These are phyloP conservation scores for Propithecus perrieri DNA, from an alignment of 2,797 vertebrate species.

Conservation along the genomic window DNA sequence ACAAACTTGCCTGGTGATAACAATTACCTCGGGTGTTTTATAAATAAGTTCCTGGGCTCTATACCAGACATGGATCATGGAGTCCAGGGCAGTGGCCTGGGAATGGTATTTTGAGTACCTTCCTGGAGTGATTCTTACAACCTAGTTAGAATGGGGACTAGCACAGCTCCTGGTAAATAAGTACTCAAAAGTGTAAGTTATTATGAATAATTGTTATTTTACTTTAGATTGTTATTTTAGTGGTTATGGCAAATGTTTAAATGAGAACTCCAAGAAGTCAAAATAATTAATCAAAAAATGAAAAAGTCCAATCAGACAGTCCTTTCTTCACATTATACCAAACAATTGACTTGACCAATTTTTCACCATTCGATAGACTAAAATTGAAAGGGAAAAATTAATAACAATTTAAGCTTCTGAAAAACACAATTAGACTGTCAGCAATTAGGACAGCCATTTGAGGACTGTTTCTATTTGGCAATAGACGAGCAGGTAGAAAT, in stretches of 20 bases:
- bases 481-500: not conserved
- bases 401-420: conserved; percentile 8
- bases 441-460: conserved; percentile 7
- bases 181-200: not conserved
- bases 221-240: not conserved
- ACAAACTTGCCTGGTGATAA: not conserved
- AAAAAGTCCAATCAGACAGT: not conserved
- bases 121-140: not conserved
- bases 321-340: not conserved
- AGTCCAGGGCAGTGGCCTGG: not conserved
- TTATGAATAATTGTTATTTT: not conserved
- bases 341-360: not conserved
- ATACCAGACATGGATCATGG: not conserved
- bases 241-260: not conserved
- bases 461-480: conserved; percentile 2
- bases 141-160: not conserved
- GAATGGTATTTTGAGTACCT: not conserved
- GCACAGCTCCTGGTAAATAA: not conserved
- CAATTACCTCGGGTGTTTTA: not conserved
- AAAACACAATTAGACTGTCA: not conserved
- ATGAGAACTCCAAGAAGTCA: not conserved
- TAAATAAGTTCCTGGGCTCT: not conserved
- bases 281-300: not conserved
- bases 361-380: not conserved
- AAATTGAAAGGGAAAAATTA: conserved; percentile 21